Evolutionary conservation across 2,113 vertebrate species (phyloP).

Genomic region (Plectropomus leopardus): DNA sequence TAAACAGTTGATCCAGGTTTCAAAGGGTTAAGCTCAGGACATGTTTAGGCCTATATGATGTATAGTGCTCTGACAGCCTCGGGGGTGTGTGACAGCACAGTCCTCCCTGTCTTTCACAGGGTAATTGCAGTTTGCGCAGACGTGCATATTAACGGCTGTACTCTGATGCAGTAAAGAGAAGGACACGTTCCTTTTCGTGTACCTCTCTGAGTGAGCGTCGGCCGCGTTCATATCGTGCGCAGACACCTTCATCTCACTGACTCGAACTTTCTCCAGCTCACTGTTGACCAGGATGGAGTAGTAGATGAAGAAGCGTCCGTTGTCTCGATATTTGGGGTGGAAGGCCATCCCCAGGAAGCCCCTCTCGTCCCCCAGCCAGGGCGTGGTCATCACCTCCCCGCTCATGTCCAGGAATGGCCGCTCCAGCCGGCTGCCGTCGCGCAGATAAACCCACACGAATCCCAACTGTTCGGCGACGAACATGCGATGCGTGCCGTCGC

Average conservation of each 20-base stretch:
- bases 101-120: neutral
- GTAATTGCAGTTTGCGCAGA: neutral
- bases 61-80: neutral
- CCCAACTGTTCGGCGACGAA: conserved; percentile 90
- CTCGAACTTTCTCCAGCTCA: conserved; percentile 85
- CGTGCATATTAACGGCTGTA: neutral
- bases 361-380: conserved; percentile 89
- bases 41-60: conserved; percentile 18
- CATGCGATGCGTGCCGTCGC: conserved; percentile 85
- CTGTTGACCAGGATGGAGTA: conserved; percentile 85
- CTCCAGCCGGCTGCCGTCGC: conserved; percentile 83
- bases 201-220: conserved; percentile 89
- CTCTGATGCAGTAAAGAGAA: neutral
- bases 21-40: conserved; percentile 2
- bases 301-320: conserved; percentile 89
- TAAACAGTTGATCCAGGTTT: too few species aligned
- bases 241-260: conserved; percentile 88
- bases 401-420: conserved; percentile 89
- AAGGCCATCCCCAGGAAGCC: conserved; percentile 91
- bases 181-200: neutral
- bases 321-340: conserved; percentile 86
- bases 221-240: conserved; percentile 86
- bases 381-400: conserved; percentile 85
- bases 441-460: conserved; percentile 88
- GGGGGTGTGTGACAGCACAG: neutral